Base-by-base conservation (phyloP, 2,797 vertebrate species). In the Heteromormyrus szaboi region DNA sequence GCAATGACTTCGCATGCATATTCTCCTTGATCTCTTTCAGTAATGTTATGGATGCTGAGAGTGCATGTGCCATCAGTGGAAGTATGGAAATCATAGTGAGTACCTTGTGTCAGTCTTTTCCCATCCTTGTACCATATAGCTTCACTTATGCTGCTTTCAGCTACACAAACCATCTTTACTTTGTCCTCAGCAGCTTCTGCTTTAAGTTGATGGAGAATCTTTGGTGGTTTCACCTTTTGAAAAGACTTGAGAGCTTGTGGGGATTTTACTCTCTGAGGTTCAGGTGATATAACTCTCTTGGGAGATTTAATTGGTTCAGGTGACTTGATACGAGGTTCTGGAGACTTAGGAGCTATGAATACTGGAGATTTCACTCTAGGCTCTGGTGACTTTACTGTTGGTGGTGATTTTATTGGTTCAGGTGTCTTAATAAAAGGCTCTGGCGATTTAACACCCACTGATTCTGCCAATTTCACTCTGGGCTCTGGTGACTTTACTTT, bases 1-100 rank as follows among this genome's bases (percentile, higher is more conserved):
- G 97, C 96, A 88, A 93, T 96, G 92, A 99, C 95, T 95, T 99
- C 98, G 95, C 98, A 99, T 79, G 92, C 93, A 85, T 99, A 99
- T 94, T 99, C 98, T 91, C 99, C 99, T 91, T 97, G 96, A 92
- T 99, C 98, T 22, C 95, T 95, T 92, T 98, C 97, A 3, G 90
- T 91, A 85, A 99, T 93, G n/a, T 97, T 96, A 12, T 96, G 95
- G 89, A 99, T 98, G 89, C 95, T 94, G 84, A 99, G 97, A 92
- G 96, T 97, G 50, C 97, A 99, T 90, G 96, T 97, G 85, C 99
- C 99, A 93, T 98, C 97, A 90, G 96, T 94, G 56, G 97, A 96
- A 89, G 97, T 97, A 89, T 96, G 96, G 94, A 98, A 97, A 92
- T 97, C 96, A 92, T 97, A 96, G 93, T 85, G 98, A 90, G 95